phyloP scores from a whole-genome alignment of 2,797 vertebrate species.

The Eulemur albifrons region DNA sequence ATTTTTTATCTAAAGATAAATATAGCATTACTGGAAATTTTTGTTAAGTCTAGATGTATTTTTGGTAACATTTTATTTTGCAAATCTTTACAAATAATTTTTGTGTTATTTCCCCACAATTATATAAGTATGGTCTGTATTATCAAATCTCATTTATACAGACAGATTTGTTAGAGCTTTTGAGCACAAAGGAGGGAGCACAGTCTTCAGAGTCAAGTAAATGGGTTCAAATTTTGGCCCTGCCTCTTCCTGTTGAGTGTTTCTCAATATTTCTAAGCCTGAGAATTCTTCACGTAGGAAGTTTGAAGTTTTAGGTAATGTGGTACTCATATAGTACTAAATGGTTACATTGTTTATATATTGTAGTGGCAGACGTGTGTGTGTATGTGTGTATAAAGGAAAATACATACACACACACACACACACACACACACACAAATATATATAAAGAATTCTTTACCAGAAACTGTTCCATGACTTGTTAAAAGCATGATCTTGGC shows the following conservation, averaged over 20 bases:
- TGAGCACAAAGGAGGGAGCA: not conserved
- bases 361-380: not conserved
- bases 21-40: not conserved
- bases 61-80: not conserved
- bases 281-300: not conserved
- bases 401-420: too few species aligned
- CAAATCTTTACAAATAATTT: not conserved
- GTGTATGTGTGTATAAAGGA: too few species aligned
- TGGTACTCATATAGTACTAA: not conserved
- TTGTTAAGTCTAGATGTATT: not conserved
- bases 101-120: not conserved
- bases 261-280: not conserved
- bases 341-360: not conserved
- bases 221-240: not conserved
- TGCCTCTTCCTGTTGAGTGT: not conserved
- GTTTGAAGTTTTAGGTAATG: not conserved
- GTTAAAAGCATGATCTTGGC: not conserved
- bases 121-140: not conserved
- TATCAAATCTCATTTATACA: not conserved
- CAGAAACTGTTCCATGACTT: not conserved
- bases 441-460: not conserved
- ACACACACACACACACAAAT: not conserved
- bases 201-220: not conserved
- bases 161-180: not conserved
- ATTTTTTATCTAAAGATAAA: not conserved